phyloP scores from a whole-genome alignment of 2,113 vertebrate species.

The Xerus inauris region DNA sequence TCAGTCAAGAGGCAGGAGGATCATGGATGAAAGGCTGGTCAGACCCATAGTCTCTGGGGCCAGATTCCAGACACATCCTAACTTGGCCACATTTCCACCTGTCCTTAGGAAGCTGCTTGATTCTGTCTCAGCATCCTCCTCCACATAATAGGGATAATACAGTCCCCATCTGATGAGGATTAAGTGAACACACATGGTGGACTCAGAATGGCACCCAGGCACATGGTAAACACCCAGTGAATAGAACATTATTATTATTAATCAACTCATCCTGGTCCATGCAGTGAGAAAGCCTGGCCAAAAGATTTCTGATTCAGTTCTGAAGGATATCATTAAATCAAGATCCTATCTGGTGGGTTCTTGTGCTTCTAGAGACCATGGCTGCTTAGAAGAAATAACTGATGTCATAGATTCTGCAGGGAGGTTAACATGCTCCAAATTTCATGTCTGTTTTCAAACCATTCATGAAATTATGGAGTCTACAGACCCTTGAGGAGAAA shows the following conservation, averaged over 20 bases:
- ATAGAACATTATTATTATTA: not conserved
- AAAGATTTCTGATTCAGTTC: not conserved
- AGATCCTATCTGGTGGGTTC: not conserved
- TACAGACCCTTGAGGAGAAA: not conserved
- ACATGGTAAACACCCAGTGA: not conserved
- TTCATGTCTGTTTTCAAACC: not conserved
- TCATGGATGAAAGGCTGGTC: not conserved
- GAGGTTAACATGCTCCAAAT: not conserved
- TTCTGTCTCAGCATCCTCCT: not conserved
- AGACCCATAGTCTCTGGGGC: not conserved
- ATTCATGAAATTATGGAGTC: not conserved
- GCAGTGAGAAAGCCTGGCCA: not conserved
- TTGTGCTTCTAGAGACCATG: not conserved
- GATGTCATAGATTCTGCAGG: not conserved
- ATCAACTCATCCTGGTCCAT: not conserved
- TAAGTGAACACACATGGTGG: not conserved
- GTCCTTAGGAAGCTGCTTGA: not conserved
- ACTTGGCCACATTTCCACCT: not conserved
- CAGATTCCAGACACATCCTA: not conserved
- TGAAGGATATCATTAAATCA: not conserved
- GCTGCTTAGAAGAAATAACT: not conserved
- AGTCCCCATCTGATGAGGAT: not conserved
- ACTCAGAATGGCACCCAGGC: not conserved
- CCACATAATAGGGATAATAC: not conserved
- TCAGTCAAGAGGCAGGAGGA: not conserved